Evolutionary conservation across 2,113 vertebrate species (phyloP).

Genomic region (Catharus minimus): DNA sequence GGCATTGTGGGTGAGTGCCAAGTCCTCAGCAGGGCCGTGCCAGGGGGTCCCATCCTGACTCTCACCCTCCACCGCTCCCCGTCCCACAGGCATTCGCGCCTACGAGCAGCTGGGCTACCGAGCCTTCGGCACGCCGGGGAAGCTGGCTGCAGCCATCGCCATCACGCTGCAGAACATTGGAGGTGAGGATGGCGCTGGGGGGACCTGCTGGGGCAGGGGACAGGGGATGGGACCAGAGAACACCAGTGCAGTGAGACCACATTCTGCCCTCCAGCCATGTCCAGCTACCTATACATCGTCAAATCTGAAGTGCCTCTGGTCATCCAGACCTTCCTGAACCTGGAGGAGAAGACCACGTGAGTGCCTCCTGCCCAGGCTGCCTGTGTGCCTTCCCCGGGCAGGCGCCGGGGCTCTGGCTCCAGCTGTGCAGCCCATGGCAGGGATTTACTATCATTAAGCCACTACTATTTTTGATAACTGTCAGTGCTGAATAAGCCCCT

Average conservation of each 20-base stretch:
- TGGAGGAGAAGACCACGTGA: slow-evolving; percentile 84
- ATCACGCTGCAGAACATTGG: slow-evolving; percentile 97
- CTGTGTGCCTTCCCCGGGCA: background rate
- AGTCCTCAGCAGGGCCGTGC: fast-evolving
- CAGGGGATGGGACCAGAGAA: background rate
- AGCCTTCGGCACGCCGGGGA: slow-evolving; percentile 93
- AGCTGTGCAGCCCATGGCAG: slow-evolving; percentile 55
- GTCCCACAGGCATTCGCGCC: slow-evolving; percentile 85
- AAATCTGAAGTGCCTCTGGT: slow-evolving; percentile 97
- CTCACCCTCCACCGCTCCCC: fast-evolving
- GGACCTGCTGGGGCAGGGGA: fast-evolving
- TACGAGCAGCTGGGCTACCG: slow-evolving; percentile 94
- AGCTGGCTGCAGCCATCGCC: slow-evolving; percentile 91
- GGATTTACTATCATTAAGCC: slow-evolving; percentile 69
- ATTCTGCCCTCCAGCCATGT: slow-evolving; percentile 86
- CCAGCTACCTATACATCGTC: slow-evolving; percentile 97
- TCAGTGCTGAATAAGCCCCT: slow-evolving; percentile 56
- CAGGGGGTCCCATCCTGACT: background rate
- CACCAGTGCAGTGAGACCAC: fast-evolving
- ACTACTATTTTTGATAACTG: slow-evolving; percentile 69
- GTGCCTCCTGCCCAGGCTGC: slow-evolving; percentile 38
- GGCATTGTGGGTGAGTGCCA: slow-evolving; percentile 90
- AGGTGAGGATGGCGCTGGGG: slow-evolving; percentile 68
- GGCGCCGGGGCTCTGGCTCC: background rate
- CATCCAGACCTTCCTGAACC: slow-evolving; percentile 92